Percentiles rank a stretch among this genome's conserved stretches.
Evolutionary conservation across 1,140 invertebrate genomes (phyloP).

Genomic region (Drosophila punjabiensis): DNA sequence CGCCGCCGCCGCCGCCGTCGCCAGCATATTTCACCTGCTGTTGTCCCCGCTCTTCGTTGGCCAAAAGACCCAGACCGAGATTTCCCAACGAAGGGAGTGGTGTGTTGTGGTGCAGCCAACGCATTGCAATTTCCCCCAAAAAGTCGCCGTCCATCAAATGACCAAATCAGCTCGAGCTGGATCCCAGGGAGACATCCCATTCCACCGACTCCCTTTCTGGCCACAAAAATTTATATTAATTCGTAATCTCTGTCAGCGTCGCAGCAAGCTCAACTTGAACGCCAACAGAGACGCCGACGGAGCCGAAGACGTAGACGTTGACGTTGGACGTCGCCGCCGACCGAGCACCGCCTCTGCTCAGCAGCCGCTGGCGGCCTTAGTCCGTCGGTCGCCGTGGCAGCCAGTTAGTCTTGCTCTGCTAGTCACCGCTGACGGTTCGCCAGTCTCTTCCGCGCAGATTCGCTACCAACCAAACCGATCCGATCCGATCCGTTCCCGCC

Average conservation of each 20-base stretch:
- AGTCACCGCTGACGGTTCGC: slow-evolving; percentile 69
- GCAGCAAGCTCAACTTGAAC: slow-evolving; percentile 31
- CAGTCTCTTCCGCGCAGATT: slow-evolving; percentile 31
- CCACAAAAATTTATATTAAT: slow-evolving; percentile 68
- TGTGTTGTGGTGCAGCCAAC: slow-evolving; percentile 18
- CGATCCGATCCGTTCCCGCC: slow-evolving; percentile 4
- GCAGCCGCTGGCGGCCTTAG: slow-evolving; percentile 54
- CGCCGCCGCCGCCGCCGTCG: no score
- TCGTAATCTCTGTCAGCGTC: slow-evolving; percentile 51
- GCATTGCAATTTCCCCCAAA: slow-evolving; percentile 42
- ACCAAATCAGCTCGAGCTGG: slow-evolving; percentile 1
- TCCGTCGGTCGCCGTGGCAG: slow-evolving; percentile 67
- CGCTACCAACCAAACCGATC: neutral
- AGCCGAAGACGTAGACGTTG: slow-evolving; percentile 4
- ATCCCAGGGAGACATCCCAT: slow-evolving; percentile 9
- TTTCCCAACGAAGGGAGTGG: slow-evolving; percentile 42
- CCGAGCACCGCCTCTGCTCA: slow-evolving; percentile 10
- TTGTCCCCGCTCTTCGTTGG: slow-evolving; percentile 49
- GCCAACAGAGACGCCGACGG: slow-evolving; percentile 11
- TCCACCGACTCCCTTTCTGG: slow-evolving; percentile 1
- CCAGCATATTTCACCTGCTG: slow-evolving; percentile 63
- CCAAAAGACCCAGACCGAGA: neutral
- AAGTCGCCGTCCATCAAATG: slow-evolving; percentile 16
- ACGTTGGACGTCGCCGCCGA: slow-evolving; percentile 4
- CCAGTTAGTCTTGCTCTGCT: slow-evolving; percentile 80